Percentiles rank a stretch among this genome's conserved stretches.
Conservation (phyloP, 2,888 invertebrate species). For the Ectemnius lituratus region DNA sequence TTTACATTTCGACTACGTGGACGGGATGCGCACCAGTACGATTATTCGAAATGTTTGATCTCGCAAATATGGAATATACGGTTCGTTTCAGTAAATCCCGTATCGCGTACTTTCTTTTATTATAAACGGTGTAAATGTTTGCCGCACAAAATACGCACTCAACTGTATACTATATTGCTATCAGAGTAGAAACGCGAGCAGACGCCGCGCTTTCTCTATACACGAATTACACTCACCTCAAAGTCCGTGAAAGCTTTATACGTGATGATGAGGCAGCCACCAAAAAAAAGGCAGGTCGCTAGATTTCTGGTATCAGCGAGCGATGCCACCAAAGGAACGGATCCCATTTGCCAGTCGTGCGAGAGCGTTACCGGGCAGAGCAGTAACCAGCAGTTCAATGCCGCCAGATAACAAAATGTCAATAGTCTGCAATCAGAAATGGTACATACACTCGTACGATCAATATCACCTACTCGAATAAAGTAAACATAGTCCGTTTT, state of each 20-base stretch:
- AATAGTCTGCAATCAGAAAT: constrained; percentile 82
- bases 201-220: neutral
- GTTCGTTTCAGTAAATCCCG: too few relatives aligned
- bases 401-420: constrained; percentile 90
- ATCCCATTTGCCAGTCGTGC: constrained; percentile 95
- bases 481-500: neutral
- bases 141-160: neutral
- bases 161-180: too few relatives aligned
- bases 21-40: too few relatives aligned
- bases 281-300: constrained; percentile 84
- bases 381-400: constrained; percentile 91
- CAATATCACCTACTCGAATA: constrained; percentile 26
- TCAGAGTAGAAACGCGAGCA: too few relatives aligned
- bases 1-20: too few relatives aligned
- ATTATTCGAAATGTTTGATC: too few relatives aligned
- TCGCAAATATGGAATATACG: too few relatives aligned
- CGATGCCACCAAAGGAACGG: constrained; percentile 87
- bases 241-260: constrained; percentile 83
- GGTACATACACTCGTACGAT: constrained; percentile 1
- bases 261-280: constrained; percentile 81
- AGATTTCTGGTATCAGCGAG: constrained; percentile 86
- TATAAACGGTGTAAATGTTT: neutral
- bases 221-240: constrained; percentile 80
- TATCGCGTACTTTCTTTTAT: neutral
- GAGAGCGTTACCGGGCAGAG: constrained; percentile 88